Evolutionary conservation across 2,797 vertebrate species (phyloP).

Genomic region (Poeciliopsis paucimaculata): DNA sequence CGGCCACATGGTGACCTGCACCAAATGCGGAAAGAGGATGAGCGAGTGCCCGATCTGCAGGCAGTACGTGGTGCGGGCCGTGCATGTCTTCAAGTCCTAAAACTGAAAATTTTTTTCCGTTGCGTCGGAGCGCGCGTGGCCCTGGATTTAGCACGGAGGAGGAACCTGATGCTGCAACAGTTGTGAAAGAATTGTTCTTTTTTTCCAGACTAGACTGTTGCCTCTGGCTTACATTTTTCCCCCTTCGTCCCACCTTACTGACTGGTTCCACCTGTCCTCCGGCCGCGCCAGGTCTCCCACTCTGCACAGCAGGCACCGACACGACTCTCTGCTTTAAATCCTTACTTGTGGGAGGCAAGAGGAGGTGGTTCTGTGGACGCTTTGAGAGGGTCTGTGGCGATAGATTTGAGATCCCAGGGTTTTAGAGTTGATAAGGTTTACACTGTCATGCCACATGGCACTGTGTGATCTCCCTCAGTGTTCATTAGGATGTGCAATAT

Average conservation of each 20-base stretch:
- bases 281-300: constrained; percentile 49
- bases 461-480: constrained; percentile 61
- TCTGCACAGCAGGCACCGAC: constrained; percentile 49
- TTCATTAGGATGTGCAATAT: constrained; percentile 80
- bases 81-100: constrained; percentile 98
- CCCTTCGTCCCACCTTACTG: constrained; percentile 29
- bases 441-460: constrained; percentile 70
- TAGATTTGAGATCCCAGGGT: constrained; percentile 65
- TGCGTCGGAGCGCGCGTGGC: constrained; percentile 8
- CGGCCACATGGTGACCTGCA: constrained; percentile 99
- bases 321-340: constrained; percentile 48
- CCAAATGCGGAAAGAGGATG: constrained; percentile 98
- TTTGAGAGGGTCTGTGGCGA: constrained; percentile 44
- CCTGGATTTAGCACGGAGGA: constrained; percentile 47
- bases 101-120: not conserved
- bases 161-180: constrained; percentile 57
- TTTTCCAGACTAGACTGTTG: constrained; percentile 54
- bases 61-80: constrained; percentile 95
- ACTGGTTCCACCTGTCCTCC: constrained; percentile 43
- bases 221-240: constrained; percentile 48
- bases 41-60: constrained; percentile 98
- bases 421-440: constrained; percentile 74
- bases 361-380: constrained; percentile 42
- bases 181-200: constrained; percentile 33
- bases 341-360: constrained; percentile 33